phyloP scores from a whole-genome alignment of 2,888 invertebrate genomes.

The Germaria angustata region DNA sequence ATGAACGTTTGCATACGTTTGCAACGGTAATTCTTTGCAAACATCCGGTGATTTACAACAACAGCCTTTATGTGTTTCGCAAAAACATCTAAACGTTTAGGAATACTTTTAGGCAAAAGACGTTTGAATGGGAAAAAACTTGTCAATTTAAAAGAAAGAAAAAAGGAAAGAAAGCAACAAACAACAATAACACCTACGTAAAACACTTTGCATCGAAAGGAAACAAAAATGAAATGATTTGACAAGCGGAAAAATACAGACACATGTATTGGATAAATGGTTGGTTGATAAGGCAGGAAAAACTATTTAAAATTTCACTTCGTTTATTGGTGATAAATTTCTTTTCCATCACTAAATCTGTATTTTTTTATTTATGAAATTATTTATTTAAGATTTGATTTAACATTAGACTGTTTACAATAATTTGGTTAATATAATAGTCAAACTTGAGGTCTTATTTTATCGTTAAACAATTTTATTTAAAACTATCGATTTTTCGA shows the following conservation, averaged over 20 bases:
- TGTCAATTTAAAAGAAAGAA: background rate
- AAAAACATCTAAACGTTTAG: background rate
- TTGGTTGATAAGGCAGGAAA: background rate
- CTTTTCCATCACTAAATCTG: no score
- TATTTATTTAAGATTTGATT: no score
- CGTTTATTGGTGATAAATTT: background rate
- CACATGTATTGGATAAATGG: background rate
- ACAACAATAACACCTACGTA: background rate
- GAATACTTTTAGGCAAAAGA: background rate
- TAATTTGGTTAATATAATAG: no score
- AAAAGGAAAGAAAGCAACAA: background rate
- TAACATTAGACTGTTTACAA: no score
- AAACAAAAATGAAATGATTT: slow-evolving; percentile 3
- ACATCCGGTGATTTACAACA: slow-evolving; percentile 31
- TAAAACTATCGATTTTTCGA: no score
- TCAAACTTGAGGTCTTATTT: no score
- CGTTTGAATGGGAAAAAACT: background rate
- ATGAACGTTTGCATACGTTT: background rate
- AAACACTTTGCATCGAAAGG: background rate
- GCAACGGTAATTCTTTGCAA: slow-evolving; percentile 20
- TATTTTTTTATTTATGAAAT: no score
- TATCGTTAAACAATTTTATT: no score
- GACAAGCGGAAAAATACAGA: background rate
- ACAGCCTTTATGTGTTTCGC: slow-evolving; percentile 43
- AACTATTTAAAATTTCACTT: background rate